Evolutionary conservation across 2,888 invertebrate species (phyloP), one percentile per base, ranked within the genome.

Genomic region (Odontomyia ornata): DNA sequence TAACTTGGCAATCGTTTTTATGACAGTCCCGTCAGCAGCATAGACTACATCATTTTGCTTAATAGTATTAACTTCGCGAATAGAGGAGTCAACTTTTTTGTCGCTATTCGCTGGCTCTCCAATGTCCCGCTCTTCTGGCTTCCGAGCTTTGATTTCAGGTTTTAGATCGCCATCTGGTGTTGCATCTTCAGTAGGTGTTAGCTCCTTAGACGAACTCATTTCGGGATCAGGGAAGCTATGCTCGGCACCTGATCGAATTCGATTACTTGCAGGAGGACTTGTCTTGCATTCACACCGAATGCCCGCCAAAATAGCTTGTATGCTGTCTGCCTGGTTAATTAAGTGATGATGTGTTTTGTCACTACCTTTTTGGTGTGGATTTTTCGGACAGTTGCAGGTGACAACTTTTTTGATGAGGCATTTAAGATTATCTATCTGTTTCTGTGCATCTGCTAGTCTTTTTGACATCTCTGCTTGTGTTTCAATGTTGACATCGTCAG

Each of bases 41-140:
- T 56, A 52, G 7, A 72, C 23, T 1, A 72, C 27, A 15, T 52
- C 72, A 52, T 52, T 72, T n/a, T 71, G 30, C 13, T 43, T 43
- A 3, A 71, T 46, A 21, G 72, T 72, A 15, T 52, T 72, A 9
- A 65, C 36, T 65, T 65, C 65, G 11, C 65, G 65, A 18, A 30
- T 15, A 4, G 36, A 30, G 15, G 18, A 7, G 15, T 30, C 36
- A 36, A 25, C 21, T 13, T 56, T n/a, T n/a, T n/a, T n/a, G n/a
- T n/a, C n/a, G n/a, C n/a, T n/a, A n/a, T n/a, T n/a, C n/a, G n/a
- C 5, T 11, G 56, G 11, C 15, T 23, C 25, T 62, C 13, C 18
- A 9, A 7, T n/a, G 7, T 7, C 9, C 56, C 15, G 15, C 15
- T n/a, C 56, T 62, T 21, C 62, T 25, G 27, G 9, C n/a, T 62